phyloP scores from a whole-genome alignment of 2,888 invertebrate species.

The Cerastis leucographa region DNA sequence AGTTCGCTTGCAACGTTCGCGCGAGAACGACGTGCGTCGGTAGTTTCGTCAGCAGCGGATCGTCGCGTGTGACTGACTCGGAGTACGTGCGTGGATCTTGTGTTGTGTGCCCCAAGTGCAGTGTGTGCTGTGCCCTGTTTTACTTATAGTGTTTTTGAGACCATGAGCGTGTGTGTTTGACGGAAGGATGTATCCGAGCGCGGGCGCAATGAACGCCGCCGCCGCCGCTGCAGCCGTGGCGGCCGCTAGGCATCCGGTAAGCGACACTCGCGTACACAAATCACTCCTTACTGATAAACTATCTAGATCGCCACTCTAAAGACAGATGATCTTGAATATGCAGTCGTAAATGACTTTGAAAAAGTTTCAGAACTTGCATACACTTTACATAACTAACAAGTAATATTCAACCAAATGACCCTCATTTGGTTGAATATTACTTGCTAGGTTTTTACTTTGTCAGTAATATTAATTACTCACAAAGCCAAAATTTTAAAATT shows the following conservation, averaged over 20 bases:
- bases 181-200: conserved; percentile 95
- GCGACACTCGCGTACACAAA: conserved; percentile 72
- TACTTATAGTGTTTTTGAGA: conserved; percentile 81
- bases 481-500: not conserved
- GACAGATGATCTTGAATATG: conserved; percentile 24
- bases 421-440: not conserved
- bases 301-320: conserved; percentile 19
- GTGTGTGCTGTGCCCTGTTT: conserved; percentile 85
- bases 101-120: conserved; percentile 85
- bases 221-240: conserved; percentile 96
- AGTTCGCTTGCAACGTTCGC: conserved; percentile 83
- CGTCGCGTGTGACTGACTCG: conserved; percentile 85
- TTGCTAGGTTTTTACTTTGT: not conserved
- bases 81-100: conserved; percentile 77
- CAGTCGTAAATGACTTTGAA: not conserved
- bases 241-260: conserved; percentile 97
- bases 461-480: not conserved
- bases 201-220: conserved; percentile 96
- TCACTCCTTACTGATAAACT: conserved; percentile 40
- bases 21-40: conserved; percentile 73
- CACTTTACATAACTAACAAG: not conserved
- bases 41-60: conserved; percentile 68
- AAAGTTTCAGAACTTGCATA: conserved; percentile 27
- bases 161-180: conserved; percentile 88
- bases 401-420: too few species aligned